Evolutionary conservation across 2,888 invertebrate genomes (phyloP).

Genomic region (Rhingia campestris): DNA sequence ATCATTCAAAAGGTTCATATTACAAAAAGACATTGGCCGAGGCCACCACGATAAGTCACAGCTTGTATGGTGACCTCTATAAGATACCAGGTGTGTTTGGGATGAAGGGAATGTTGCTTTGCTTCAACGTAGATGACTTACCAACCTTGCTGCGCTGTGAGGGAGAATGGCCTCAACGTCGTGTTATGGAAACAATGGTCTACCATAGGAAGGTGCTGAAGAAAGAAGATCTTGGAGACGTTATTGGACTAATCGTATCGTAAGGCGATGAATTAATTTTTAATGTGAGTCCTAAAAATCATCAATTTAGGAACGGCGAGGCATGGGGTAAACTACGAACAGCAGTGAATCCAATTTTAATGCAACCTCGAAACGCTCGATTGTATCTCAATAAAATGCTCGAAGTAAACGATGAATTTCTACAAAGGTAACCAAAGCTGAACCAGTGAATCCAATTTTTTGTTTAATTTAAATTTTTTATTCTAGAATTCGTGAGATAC

Average conservation of each 20-base stretch:
- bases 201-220: constrained; percentile 81
- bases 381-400: constrained; percentile 83
- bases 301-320: background rate
- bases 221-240: constrained; percentile 73
- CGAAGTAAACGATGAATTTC: constrained; percentile 80
- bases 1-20: constrained; percentile 7
- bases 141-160: constrained; percentile 79
- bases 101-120: constrained; percentile 78
- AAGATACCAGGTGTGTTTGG: constrained; percentile 79
- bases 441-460: background rate
- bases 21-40: constrained; percentile 72
- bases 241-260: constrained; percentile 72
- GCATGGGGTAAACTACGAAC: constrained; percentile 80
- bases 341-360: constrained; percentile 86
- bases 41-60: constrained; percentile 62
- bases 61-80: constrained; percentile 80
- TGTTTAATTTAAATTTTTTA: background rate
- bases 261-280: constrained; percentile 1
- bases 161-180: constrained; percentile 71
- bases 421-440: constrained; percentile 39
- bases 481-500: constrained; percentile 79
- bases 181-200: constrained; percentile 80
- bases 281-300: background rate
- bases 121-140: constrained; percentile 83
- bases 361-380: constrained; percentile 84